Percentiles rank a stretch among this genome's conserved stretches.
Conservation (phyloP, 2,888 invertebrate species). For the Drosophila fulvimacula region DNA sequence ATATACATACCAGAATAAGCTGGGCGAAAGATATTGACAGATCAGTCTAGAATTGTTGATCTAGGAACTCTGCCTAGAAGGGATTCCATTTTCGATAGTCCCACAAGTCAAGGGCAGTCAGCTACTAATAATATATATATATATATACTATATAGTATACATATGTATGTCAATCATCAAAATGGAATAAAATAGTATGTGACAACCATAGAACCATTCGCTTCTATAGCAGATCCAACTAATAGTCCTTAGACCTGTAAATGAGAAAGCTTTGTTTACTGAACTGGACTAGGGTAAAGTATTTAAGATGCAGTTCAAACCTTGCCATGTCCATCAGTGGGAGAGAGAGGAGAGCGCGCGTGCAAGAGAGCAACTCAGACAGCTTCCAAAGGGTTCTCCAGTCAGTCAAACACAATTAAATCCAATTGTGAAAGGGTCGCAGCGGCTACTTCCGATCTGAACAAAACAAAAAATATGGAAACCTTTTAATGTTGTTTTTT, state of each 20-base stretch:
- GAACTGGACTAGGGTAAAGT: no score
- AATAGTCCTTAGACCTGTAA: no score
- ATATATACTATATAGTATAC: no score
- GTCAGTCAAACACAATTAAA: slow-evolving; percentile 33
- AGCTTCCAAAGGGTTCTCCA: slow-evolving; percentile 12
- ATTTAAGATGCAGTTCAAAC: background rate
- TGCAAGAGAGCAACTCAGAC: background rate
- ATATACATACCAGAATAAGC: background rate
- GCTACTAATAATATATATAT: no score
- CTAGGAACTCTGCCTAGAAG: no score
- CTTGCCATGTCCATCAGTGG: background rate
- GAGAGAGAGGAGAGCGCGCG: background rate
- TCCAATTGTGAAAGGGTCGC: slow-evolving; percentile 44
- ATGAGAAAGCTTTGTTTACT: background rate
- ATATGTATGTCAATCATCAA: no score
- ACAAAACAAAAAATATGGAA: slow-evolving; percentile 4
- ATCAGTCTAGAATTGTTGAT: background rate
- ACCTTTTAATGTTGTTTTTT: slow-evolving; percentile 19
- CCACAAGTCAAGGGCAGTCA: no score
- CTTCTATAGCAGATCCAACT: no score
- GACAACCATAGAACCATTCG: no score
- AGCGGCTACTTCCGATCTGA: slow-evolving; percentile 14
- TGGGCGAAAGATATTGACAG: no score
- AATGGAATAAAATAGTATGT: no score
- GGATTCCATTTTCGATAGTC: no score